Conservation (phyloP, 2,888 invertebrate species). For the Amaurobius ferox region DNA sequence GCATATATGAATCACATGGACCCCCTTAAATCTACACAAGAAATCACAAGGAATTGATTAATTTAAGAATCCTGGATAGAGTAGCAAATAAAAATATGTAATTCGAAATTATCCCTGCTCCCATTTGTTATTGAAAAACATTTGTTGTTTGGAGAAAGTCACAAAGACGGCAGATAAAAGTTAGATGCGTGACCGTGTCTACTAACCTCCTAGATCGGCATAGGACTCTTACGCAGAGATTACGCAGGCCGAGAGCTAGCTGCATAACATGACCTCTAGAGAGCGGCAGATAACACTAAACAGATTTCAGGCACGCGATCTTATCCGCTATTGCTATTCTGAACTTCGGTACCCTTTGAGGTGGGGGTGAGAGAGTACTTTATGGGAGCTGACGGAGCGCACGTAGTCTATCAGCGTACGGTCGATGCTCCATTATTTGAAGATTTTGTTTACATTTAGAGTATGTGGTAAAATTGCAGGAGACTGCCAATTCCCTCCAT, state of each 20-base stretch:
- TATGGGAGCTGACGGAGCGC: neutral
- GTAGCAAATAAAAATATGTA: too few species aligned
- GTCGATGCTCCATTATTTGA: neutral
- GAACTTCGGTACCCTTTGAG: constrained; percentile 20
- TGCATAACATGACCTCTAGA: constrained; percentile 54
- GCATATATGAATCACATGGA: too few species aligned
- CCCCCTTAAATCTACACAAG: too few species aligned
- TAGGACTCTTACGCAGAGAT: constrained; percentile 55
- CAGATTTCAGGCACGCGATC: constrained; percentile 34
- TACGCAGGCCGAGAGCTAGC: constrained; percentile 37
- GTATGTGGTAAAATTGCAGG: too few species aligned
- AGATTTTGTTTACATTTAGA: too few species aligned
- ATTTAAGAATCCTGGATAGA: too few species aligned
- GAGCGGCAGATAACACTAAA: constrained; percentile 42
- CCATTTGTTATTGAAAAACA: neutral
- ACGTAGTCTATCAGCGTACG: neutral
- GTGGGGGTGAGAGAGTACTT: neutral
- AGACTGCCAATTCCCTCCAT: too few species aligned
- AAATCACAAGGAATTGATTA: too few species aligned
- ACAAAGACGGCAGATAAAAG: neutral
- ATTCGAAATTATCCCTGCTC: too few species aligned
- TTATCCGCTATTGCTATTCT: neutral
- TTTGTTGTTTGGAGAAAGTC: neutral
- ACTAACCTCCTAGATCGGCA: constrained; percentile 13
- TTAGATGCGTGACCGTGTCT: constrained; percentile 37